Evolutionary conservation across 2,113 vertebrate species (phyloP).

Genomic region (Gobius niger): DNA sequence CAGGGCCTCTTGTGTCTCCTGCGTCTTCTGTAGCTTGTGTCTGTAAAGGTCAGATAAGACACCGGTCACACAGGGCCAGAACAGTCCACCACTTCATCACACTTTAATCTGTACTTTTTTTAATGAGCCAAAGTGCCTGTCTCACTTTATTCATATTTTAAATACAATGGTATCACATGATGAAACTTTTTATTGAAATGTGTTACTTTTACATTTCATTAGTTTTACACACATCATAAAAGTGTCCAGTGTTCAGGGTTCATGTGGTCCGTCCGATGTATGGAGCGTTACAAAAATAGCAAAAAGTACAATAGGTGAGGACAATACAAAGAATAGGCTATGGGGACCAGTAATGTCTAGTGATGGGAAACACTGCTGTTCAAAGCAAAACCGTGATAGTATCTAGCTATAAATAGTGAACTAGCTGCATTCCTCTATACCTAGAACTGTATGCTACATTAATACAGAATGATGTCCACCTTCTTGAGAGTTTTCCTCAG

Average conservation of each 20-base stretch:
- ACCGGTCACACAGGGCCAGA: slow-evolving; percentile 57
- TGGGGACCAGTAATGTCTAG: too few species aligned
- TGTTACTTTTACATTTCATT: slow-evolving; percentile 36
- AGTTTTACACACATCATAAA: slow-evolving; percentile 17
- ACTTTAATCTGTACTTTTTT: slow-evolving; percentile 65
- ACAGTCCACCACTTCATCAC: slow-evolving; percentile 58
- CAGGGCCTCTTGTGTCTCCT: slow-evolving; percentile 56
- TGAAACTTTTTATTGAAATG: slow-evolving; percentile 45
- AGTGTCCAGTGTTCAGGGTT: too few species aligned
- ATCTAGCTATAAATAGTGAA: too few species aligned
- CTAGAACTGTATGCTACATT: too few species aligned
- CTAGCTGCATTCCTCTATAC: too few species aligned
- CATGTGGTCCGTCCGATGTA: too few species aligned
- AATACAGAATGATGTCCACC: slow-evolving; percentile 48
- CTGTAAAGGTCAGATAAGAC: slow-evolving; percentile 73
- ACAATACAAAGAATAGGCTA: too few species aligned
- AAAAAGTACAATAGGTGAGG: too few species aligned
- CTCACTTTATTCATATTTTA: slow-evolving; percentile 57
- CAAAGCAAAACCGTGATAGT: too few species aligned
- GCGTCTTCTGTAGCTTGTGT: slow-evolving; percentile 48
- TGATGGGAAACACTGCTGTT: too few species aligned
- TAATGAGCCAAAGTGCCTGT: slow-evolving; percentile 59
- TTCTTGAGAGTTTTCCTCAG: slow-evolving; percentile 52
- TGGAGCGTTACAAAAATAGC: too few species aligned
- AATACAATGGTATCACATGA: slow-evolving; percentile 28